Evolutionary conservation across 2,888 invertebrate genomes (phyloP), one percentile per base, ranked within the genome.

Genomic region (Apotomis capreana): DNA sequence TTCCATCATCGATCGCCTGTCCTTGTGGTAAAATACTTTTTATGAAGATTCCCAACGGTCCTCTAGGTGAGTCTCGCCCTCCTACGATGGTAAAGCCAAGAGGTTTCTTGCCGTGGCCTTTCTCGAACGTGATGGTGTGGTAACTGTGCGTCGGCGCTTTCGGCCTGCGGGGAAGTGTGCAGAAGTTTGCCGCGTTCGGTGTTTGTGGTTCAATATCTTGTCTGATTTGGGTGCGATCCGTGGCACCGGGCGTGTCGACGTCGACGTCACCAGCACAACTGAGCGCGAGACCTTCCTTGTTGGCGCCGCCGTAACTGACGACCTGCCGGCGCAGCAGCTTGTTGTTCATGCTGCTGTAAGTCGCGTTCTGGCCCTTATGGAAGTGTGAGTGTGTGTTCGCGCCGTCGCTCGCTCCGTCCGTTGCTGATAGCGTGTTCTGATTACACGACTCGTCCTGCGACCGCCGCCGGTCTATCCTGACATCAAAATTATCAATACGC

Each of bases 11-110:
- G 68, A 97, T 95, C 55, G 97, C 97, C 86, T 97, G 96, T 57
- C 97, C 97, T 84, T 95, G 95, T 60, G 96, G 95, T 80, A 97
- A 94, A 78, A 98, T 97, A 83, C 97, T 97, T 87, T 97, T 97
- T 78, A 97, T 96, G 87, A 96, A 97, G 84, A 98, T 97, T 59
- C 97, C 97, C 84, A 97, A 95, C 75, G 96, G 96, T 71, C 97
- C 97, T 84, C 96, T 95, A 3, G 97, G 96, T 51, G 97, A 97
- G 85, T 98, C 97, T 73, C 96, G 94, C 61, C 97, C 97, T 57
- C 97, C 98, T 3, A 97, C 97, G 78, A 98, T 97, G 10, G 97
- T 97, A 85, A 98, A 98, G n/a, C 97, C 97, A 49, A 97, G 94
- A 0, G 96, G 96, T 88, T 97, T 97, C 84, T 96, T 96, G 3